Evolutionary conservation across 2,888 invertebrate species (phyloP).

Genomic region (Eretmocerus hayati): DNA sequence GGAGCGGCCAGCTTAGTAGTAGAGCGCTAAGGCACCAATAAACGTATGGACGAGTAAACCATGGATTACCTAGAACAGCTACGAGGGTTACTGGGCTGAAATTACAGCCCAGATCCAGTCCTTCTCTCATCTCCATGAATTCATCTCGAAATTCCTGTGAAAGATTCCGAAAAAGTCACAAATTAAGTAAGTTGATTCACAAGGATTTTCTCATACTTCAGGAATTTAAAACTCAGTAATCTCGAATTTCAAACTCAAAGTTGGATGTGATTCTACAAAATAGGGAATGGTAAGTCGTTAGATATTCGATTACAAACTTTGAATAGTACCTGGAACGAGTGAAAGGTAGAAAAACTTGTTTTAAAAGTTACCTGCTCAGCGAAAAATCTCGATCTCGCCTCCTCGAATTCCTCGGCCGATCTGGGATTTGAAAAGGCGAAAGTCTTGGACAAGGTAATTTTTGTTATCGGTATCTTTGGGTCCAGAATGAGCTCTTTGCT

Average conservation of each 20-base stretch:
- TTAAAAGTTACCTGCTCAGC: slow-evolving; percentile 55
- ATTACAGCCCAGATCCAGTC: slow-evolving; percentile 59
- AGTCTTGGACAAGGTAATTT: slow-evolving; percentile 69
- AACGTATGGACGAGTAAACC: slow-evolving; percentile 62
- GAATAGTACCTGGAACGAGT: no score
- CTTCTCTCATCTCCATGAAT: slow-evolving; percentile 80
- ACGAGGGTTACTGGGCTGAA: slow-evolving; percentile 40
- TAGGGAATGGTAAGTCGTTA: no score
- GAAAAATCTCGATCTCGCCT: slow-evolving; percentile 70
- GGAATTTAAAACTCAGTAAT: no score
- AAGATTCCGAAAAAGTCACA: no score
- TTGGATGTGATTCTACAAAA: no score
- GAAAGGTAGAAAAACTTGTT: neutral
- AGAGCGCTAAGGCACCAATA: slow-evolving; percentile 71
- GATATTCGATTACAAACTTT: no score
- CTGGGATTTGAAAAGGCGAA: slow-evolving; percentile 76
- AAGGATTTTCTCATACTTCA: no score
- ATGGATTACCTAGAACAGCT: slow-evolving; percentile 49
- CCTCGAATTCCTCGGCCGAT: slow-evolving; percentile 74
- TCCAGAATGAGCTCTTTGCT: slow-evolving; percentile 63
- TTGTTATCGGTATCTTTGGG: slow-evolving; percentile 65
- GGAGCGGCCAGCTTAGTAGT: slow-evolving; percentile 75
- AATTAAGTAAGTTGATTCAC: no score
- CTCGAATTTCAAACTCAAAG: no score
- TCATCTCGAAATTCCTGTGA: slow-evolving; percentile 64